Percentiles rank a stretch among this genome's conserved stretches.
phyloP scores from a whole-genome alignment of 2,888 invertebrate genomes.

The Caenorhabditis parvicauda region DNA sequence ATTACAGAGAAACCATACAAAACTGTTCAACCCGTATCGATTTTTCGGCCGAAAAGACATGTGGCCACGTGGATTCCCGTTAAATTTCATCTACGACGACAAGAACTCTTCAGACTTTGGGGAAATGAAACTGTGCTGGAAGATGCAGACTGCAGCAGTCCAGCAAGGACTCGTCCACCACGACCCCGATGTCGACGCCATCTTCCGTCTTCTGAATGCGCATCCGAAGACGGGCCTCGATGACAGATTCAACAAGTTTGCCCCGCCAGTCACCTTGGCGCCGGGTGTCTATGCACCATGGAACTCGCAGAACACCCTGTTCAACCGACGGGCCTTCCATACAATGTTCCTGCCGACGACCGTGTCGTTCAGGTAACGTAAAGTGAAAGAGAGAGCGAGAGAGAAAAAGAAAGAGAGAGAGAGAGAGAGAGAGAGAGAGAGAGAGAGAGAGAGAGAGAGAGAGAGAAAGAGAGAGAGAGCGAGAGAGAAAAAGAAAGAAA shows the following conservation, averaged over 20 bases:
- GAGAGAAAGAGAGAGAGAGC: not conserved
- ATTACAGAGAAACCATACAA: no score
- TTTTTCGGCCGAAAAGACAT: slow-evolving; percentile 27
- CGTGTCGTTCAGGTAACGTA: slow-evolving; percentile 4
- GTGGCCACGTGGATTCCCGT: slow-evolving; percentile 43
- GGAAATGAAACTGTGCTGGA: slow-evolving; percentile 16
- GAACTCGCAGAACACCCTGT: slow-evolving; percentile 43
- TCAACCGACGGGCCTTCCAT: not conserved
- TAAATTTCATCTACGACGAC: slow-evolving; percentile 24
- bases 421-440: slow-evolving; percentile 17
- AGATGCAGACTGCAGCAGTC: slow-evolving; percentile 26
- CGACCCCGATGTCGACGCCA: slow-evolving; percentile 39
- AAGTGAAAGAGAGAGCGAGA: not conserved
- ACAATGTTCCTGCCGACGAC: slow-evolving; percentile 2
- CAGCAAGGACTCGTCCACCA: slow-evolving; percentile 41
- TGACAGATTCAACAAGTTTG: slow-evolving; percentile 28
- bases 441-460: slow-evolving; percentile 12
- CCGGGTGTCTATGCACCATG: slow-evolving; percentile 37
- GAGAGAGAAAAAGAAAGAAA: not conserved
- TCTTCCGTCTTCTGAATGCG: slow-evolving; percentile 33
- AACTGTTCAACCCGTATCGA: slow-evolving; percentile 36
- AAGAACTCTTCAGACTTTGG: slow-evolving; percentile 19
- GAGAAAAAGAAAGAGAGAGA: slow-evolving; percentile 3
- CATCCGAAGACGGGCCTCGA: slow-evolving; percentile 18
- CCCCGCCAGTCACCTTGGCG: slow-evolving; percentile 30